These are phyloP conservation scores for Pseudotriccus pelzelni DNA, from an alignment of 2,797 vertebrate species.

Conservation along the genomic window DNA sequence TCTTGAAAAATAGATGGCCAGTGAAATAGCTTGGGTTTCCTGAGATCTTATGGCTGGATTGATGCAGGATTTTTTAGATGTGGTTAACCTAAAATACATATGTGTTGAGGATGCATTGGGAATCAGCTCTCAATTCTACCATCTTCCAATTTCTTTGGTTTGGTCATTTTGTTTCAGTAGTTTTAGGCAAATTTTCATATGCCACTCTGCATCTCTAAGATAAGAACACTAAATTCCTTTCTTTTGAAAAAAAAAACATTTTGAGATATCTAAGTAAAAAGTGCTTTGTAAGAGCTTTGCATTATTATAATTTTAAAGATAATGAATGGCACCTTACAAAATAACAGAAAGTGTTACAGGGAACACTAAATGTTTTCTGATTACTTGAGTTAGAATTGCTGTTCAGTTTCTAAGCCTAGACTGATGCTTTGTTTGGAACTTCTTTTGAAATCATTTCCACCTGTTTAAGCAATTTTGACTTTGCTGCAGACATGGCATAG, in stretches of 20 bases:
- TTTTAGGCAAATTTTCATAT: background rate
- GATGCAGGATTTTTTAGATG: background rate
- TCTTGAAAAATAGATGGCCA: background rate
- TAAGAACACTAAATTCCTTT: background rate
- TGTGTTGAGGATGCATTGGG: background rate
- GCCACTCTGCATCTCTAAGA: background rate
- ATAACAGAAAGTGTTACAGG: background rate
- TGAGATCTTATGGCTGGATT: background rate
- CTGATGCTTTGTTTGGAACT: conserved; percentile 28
- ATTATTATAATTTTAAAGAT: conserved; percentile 24
- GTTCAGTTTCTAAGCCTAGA: background rate
- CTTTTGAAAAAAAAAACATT: background rate
- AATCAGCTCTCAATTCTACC: background rate
- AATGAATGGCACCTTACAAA: conserved; percentile 8
- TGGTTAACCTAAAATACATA: background rate
- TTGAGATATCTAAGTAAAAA: background rate
- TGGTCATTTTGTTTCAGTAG: background rate
- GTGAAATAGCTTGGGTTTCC: background rate
- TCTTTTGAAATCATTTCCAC: conserved; percentile 34
- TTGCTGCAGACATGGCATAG: background rate
- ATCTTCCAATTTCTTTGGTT: background rate
- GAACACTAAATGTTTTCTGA: conserved; percentile 1
- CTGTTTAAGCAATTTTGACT: conserved; percentile 41
- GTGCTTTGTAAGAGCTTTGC: background rate
- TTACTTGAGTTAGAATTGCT: background rate